Evolutionary conservation across 2,113 vertebrate genomes (phyloP), one percentile per base, ranked within the genome.

Genomic region (Onychostruthus taczanowskii): DNA sequence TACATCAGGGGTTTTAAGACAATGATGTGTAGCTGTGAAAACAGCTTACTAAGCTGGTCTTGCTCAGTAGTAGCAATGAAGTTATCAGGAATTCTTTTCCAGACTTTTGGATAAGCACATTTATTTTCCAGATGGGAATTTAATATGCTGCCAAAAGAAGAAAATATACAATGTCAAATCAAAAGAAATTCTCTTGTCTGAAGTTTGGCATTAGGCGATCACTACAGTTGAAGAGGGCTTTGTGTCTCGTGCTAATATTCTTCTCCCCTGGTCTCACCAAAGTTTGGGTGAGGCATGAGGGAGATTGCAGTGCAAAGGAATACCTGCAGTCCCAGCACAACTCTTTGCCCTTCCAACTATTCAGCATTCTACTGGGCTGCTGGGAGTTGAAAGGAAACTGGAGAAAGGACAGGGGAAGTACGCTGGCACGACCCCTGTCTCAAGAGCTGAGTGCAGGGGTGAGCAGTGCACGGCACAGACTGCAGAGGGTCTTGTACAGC

Each of bases 351-450:
- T 89, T 66, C 30, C 41, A 52, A 0, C 21, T 89, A 64, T 21
- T n/a, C 47, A 43, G 8, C 15, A 1, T 41, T 74, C 39, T 41
- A 13, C 28, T 26, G 33, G 27, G 30, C 67, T 83, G 26, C 79
- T 88, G 78, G 28, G 44, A 72, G 28, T 22, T 1, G 3, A 10
- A 46, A 15, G 23, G 22, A 28, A n/a, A 4, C 46, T 19, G 46
- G 7, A 33, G 46, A 20, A 55, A 58, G 24, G 50, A 7, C 1
- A 3, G 33, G 19, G 23, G 11, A 35, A 18, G n/a, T 27, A 12
- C 5, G 6, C 39, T 68, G 79, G 16, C 18, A 2, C 0, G 2
- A 21, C 10, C 26, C 7, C 28, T 74, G 13, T 20, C 30, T 28
- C 33, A 6, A 2, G n/a, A 74, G 18, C 55, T 23, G 28, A 69